Percentiles rank a stretch among this genome's conserved stretches.
Conservation (phyloP, 2,113 vertebrate genomes). For the Thymallus thymallus region DNA sequence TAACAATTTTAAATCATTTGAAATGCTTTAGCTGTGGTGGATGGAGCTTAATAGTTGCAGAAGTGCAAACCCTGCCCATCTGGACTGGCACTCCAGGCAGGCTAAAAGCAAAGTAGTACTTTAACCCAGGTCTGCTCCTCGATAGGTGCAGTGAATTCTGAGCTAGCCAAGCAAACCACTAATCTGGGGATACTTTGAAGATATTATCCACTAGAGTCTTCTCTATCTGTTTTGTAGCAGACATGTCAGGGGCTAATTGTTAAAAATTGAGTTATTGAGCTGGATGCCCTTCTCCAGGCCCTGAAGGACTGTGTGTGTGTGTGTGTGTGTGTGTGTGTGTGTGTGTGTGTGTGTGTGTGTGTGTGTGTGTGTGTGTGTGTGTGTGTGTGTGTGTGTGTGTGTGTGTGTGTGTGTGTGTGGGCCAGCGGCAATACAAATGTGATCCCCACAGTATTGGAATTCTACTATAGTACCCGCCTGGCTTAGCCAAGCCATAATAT, state of each 20-base stretch:
- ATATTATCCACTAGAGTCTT: slow-evolving; percentile 60
- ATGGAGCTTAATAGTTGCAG: no score
- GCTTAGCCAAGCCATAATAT: slow-evolving; percentile 72
- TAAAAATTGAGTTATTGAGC: slow-evolving; percentile 79
- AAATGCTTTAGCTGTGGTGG: no score
- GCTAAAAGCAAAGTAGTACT: no score
- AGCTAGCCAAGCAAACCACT: slow-evolving; percentile 48
- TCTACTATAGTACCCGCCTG: slow-evolving; percentile 53
- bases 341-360: no score
- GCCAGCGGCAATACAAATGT: slow-evolving; percentile 72
- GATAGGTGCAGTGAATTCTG: neutral
- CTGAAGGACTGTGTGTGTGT: slow-evolving; percentile 60
- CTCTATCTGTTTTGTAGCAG: slow-evolving; percentile 63
- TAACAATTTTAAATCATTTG: no score
- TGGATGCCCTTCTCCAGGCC: slow-evolving; percentile 71
- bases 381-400: no score
- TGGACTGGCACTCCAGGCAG: no score
- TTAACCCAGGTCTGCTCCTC: no score
- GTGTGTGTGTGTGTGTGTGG: slow-evolving; percentile 31
- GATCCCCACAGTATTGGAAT: slow-evolving; percentile 70
- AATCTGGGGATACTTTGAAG: slow-evolving; percentile 53
- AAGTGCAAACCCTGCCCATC: no score
- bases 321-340: no score
- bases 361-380: no score
- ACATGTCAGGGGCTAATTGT: slow-evolving; percentile 78